Evolutionary conservation across 2,113 vertebrate species (phyloP).

Genomic region (Perognathus longimembris): DNA sequence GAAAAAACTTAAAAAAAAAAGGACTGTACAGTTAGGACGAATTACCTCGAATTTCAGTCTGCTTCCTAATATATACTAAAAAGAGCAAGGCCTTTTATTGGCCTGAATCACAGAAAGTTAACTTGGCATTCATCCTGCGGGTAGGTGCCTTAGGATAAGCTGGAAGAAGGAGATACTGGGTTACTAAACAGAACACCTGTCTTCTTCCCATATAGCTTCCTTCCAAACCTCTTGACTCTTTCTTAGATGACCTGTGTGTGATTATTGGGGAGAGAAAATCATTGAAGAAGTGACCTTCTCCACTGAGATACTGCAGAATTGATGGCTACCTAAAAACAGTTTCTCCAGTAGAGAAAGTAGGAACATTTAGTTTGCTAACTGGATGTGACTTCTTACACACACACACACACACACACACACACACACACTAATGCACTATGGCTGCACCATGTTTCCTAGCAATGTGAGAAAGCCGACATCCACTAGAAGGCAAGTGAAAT

Average conservation of each 20-base stretch:
- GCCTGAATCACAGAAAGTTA: background rate
- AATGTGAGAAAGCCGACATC: background rate
- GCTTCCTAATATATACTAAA: conserved; percentile 6
- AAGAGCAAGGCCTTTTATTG: background rate
- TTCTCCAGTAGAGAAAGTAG: background rate
- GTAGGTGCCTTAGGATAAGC: background rate
- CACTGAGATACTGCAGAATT: background rate
- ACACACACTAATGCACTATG: background rate
- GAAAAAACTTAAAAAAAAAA: too few relatives aligned
- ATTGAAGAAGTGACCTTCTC: background rate
- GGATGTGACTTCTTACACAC: conserved; percentile 3
- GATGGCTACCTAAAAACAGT: background rate
- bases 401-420: background rate
- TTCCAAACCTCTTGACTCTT: background rate
- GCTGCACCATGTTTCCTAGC: conserved; percentile 83
- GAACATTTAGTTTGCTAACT: background rate
- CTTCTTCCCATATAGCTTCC: background rate
- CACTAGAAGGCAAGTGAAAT: background rate
- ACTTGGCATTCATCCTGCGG: background rate
- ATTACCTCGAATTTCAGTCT: background rate
- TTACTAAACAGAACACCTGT: background rate
- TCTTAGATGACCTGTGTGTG: background rate
- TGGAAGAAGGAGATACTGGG: background rate
- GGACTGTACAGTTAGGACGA: background rate
- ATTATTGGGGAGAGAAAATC: background rate